Evolutionary conservation across 2,888 invertebrate genomes (phyloP), one percentile per base, ranked within the genome.

Genomic region (Boloria selene): DNA sequence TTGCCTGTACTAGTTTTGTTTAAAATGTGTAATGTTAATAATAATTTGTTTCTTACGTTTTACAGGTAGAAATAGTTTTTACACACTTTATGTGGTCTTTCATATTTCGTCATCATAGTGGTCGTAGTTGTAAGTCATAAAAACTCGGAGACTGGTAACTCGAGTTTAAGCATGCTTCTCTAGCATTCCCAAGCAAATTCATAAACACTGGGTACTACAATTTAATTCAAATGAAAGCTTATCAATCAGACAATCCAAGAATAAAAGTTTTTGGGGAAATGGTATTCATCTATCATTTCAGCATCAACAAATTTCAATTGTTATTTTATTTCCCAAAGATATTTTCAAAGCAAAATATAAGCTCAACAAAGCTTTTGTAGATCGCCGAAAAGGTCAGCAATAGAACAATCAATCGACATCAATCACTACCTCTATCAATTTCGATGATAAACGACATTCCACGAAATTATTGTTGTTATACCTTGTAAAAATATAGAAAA

Each of bases 341-440:
- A 64, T 58, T 58, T 64, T 58, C 58, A 45, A 44, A n/a, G 17
- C 61, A 56, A 51, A 55, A 50, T 49, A 50, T 54, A 55, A 58
- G 53, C 17, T 31, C 31, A 56, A 64, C 61, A 64, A 58, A 61
- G 52, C 56, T 22, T 58, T 61, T 47, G 47, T 64, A 22, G 52
- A 26, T 53, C 53, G 26, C 55, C 51, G 55, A 65, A 59, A 62
- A 63, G 60, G 52, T 50, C 62, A 45, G 16, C 47, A 13, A 4
- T 49, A 26, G 59, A 60, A 68, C 65, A 63, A 68, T 65, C 42
- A 55, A 42, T 55, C 4, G n/a, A 17, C 63, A 65, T 63, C 68
- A 65, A 68, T 68, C 68, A 65, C 67, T 45, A 47, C 45, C 59
- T 44, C 22, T 49, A 63, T 60, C 63, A 49, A 54, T 58, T 54